These are phyloP conservation scores for Coecobrya sp. DNA, from an alignment of 2,888 invertebrate genomes.

Conservation along the genomic window DNA sequence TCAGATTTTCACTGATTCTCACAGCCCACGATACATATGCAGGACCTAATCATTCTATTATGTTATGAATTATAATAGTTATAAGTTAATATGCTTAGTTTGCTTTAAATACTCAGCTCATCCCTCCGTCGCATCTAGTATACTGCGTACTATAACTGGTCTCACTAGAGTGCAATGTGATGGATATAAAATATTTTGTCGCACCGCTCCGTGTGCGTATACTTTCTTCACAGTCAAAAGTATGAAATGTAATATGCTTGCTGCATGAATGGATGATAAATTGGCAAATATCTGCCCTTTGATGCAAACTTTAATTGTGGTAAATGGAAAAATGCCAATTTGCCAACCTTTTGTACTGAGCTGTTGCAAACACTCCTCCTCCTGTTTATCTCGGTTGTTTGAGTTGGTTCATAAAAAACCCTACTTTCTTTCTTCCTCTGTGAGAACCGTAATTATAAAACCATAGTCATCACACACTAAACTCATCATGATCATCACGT, in stretches of 20 bases:
- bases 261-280: slow-evolving; percentile 61
- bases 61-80: too few species aligned
- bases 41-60: too few species aligned
- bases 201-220: background rate
- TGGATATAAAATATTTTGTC: too few species aligned
- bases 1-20: too few species aligned
- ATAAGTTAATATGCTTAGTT: too few species aligned
- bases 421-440: background rate
- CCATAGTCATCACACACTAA: background rate
- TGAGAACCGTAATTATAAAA: background rate
- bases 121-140: too few species aligned
- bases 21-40: too few species aligned
- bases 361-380: background rate
- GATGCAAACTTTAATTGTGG: slow-evolving; percentile 63
- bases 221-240: background rate
- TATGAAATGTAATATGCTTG: background rate
- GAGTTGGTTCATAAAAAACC: background rate
- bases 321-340: slow-evolving; percentile 68
- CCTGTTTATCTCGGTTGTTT: background rate
- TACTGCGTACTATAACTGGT: too few species aligned
- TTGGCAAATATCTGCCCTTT: slow-evolving; percentile 68
- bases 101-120: too few species aligned
- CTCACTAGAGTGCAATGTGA: too few species aligned
- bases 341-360: slow-evolving; percentile 36
- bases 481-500: background rate